Evolutionary conservation across 2,888 invertebrate species (phyloP).

Genomic region (Plusia festucae): DNA sequence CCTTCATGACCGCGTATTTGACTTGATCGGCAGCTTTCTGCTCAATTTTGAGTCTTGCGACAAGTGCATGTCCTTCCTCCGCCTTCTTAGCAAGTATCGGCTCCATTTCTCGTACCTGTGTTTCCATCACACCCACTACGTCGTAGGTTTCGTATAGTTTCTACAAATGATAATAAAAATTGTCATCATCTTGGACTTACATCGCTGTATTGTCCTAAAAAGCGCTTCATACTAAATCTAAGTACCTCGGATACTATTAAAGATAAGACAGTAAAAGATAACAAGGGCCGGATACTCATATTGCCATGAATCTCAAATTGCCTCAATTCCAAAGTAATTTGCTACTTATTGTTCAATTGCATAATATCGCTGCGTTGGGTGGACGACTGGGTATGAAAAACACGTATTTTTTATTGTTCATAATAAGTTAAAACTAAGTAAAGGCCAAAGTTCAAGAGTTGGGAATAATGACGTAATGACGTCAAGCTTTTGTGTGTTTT

Average conservation of each 20-base stretch:
- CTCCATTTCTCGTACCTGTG: conserved; percentile 94
- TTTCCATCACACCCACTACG: conserved; percentile 95
- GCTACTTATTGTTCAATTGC: neutral
- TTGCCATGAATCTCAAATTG: neutral
- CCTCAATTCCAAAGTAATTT: neutral
- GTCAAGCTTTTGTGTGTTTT: no score
- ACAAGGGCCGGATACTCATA: no score
- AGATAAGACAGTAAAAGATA: no score
- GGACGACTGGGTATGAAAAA: no score
- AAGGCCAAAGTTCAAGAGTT: no score
- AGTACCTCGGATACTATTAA: no score
- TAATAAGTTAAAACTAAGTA: no score
- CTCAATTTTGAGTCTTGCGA: conserved; percentile 93
- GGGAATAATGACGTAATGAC: no score
- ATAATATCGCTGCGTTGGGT: neutral
- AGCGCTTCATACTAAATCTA: no score
- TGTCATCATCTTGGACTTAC: neutral
- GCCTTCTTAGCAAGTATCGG: conserved; percentile 93
- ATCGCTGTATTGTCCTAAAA: no score
- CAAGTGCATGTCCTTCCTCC: conserved; percentile 92
- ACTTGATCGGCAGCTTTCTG: conserved; percentile 95
- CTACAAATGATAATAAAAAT: conserved; percentile 70
- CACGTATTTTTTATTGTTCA: no score
- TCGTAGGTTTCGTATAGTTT: conserved; percentile 95
- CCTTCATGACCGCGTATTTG: conserved; percentile 93